Base-by-base conservation (phyloP, 1,140 invertebrate genomes). In the Lanistes nyassanus region DNA sequence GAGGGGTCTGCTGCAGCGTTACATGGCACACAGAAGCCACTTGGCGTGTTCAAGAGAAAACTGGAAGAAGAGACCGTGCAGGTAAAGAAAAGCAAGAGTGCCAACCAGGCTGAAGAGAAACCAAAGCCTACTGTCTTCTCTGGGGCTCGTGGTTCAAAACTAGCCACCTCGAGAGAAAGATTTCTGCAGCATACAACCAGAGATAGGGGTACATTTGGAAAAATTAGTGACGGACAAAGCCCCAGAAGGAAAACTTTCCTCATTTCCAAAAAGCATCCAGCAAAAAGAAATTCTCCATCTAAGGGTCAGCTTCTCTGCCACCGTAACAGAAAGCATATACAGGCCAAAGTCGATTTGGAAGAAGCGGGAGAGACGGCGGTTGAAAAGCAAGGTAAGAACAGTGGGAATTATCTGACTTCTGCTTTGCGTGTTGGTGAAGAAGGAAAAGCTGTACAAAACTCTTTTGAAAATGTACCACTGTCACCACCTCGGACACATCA, bases 201-300 rank as follows among this genome's bases (percentile, higher is more conserved):
- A 31, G 65, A 75, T 36, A 55, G 53, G 58, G 42, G 42, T 2
- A 47, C 42, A 21, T 77, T 77, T 68, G 53, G 70, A 34, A 71
- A 77, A 36, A 72, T 75, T 69, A 34, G 77, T 16, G 56, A 77
- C 42, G 58, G 29, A 19, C 77, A 69, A 5, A 81, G 79, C 70
- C 81, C 81, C 53, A 70, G 81, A n/a, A 55, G 81, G 39, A 79
- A 76, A 53, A 82, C 81, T 2, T 81, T 76, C 29, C 74, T 75
- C 11, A 76, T 77, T 23, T 64, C 31, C 23, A 74, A 77, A 37
- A 67, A 74, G 34, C 64, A 77, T 26, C 29, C 51, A 53, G 64
- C 21, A 4, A 42, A 23, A 19, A 60, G 42, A 56, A 29, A 23
- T 21, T 75, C 67, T 31, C 79, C 78, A 9, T 11, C 23, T 26